Percentiles rank a stretch among this genome's conserved stretches.
These are phyloP conservation scores for Catocala nupta DNA, from an alignment of 2,888 invertebrate species.

Conservation along the genomic window DNA sequence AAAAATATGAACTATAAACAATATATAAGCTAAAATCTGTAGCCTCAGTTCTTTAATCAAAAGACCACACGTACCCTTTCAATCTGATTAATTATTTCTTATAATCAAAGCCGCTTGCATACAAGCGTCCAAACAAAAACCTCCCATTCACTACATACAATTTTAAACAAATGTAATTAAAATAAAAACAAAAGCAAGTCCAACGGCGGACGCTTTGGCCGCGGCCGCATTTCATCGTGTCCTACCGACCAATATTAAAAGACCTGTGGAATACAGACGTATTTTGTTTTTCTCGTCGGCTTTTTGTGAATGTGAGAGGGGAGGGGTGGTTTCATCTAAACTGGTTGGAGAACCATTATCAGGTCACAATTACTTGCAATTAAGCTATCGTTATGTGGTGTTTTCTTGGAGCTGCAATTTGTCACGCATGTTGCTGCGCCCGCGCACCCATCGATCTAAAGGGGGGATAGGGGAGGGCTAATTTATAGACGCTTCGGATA, in stretches of 20 bases:
- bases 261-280: constrained; percentile 18
- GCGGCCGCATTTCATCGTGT: constrained; percentile 40
- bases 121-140: constrained; percentile 27
- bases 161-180: constrained; percentile 50
- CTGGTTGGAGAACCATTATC: constrained; percentile 24
- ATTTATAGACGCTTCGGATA: constrained; percentile 54
- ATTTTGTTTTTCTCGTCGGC: neutral
- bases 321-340: constrained; percentile 17
- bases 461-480: constrained; percentile 32
- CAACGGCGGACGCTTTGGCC: constrained; percentile 11
- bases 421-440: constrained; percentile 63
- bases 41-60: neutral
- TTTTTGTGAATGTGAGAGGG: neutral
- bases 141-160: constrained; percentile 51
- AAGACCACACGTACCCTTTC: constrained; percentile 17
- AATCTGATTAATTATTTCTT: constrained; percentile 29
- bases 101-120: neutral
- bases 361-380: constrained; percentile 68
- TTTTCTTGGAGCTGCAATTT: constrained; percentile 65
- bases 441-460: constrained; percentile 45
- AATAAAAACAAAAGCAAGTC: constrained; percentile 45
- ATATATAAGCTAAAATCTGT: neutral
- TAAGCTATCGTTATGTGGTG: constrained; percentile 69
- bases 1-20: no score
- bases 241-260: constrained; percentile 28